phyloP scores from a whole-genome alignment of 2,113 vertebrate genomes.

The Meleagris gallopavo region DNA sequence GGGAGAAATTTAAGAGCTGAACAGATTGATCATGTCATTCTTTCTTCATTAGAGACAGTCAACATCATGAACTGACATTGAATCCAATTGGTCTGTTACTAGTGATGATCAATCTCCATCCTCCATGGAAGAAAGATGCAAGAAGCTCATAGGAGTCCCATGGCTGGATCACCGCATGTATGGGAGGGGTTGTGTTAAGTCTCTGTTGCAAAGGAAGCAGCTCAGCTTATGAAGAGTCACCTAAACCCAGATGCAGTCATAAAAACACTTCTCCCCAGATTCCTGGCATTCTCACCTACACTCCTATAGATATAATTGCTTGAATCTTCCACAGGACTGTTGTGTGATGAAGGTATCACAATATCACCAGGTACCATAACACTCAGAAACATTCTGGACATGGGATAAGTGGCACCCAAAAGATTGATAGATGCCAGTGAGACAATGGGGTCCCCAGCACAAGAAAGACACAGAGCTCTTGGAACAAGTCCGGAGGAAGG shows the following conservation, averaged over 20 bases:
- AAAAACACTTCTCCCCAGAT: neutral
- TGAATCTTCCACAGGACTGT: neutral
- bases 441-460: too few species aligned
- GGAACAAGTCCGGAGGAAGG: too few species aligned
- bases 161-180: accelerated
- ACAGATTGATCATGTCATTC: neutral
- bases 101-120: neutral
- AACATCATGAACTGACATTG: neutral
- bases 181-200: neutral
- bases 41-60: neutral
- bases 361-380: neutral
- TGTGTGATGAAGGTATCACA: neutral
- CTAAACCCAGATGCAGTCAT: neutral
- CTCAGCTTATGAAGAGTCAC: neutral
- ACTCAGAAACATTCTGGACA: neutral
- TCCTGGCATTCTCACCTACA: neutral
- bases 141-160: neutral
- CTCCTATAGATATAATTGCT: neutral
- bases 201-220: neutral
- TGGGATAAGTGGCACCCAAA: neutral
- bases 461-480: too few species aligned
- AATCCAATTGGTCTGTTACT: neutral
- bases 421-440: neutral
- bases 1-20: neutral
- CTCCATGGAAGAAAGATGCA: neutral